These are phyloP conservation scores for Rhynchophorus ferrugineus DNA, from an alignment of 1,140 invertebrate species.

Conservation along the genomic window DNA sequence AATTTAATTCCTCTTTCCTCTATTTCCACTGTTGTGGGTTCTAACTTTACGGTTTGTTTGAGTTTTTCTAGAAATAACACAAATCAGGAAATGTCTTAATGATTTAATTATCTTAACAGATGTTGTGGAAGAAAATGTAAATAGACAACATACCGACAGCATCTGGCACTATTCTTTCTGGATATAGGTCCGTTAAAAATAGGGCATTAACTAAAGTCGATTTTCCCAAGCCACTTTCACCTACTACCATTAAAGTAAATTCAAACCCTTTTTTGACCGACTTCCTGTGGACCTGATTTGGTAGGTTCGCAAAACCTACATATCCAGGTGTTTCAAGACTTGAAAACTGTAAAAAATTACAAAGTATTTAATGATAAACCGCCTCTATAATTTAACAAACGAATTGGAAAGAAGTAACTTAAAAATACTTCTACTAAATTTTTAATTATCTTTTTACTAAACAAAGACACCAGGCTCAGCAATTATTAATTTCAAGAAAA, in stretches of 20 bases:
- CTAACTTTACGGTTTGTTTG: conserved; percentile 81
- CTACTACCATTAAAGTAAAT: conserved; percentile 96
- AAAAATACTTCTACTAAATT: too few relatives aligned
- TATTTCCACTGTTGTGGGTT: conserved; percentile 89
- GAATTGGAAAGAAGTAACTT: background rate
- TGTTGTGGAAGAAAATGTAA: background rate
- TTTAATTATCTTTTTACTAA: too few relatives aligned
- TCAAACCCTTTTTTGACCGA: conserved; percentile 97
- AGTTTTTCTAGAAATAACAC: conserved; percentile 62
- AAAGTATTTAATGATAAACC: conserved; percentile 5
- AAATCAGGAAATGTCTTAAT: background rate
- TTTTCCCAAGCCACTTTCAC: conserved; percentile 95
- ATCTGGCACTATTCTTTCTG: conserved; percentile 79
- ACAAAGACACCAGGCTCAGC: too few relatives aligned
- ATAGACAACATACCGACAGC: conserved; percentile 61
- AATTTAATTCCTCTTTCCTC: conserved; percentile 88
- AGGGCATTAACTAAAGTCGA: conserved; percentile 96
- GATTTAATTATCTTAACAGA: too few relatives aligned
- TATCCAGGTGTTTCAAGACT: conserved; percentile 78
- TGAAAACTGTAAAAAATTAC: conserved; percentile 55
- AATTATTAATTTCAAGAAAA: too few relatives aligned
- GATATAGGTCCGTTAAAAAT: conserved; percentile 94
- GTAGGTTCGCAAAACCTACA: conserved; percentile 88
- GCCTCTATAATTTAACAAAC: background rate
- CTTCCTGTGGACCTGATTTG: conserved; percentile 93